Conservation (phyloP, 2,797 vertebrate genomes). For the Periophthalmus magnuspinnatus region DNA sequence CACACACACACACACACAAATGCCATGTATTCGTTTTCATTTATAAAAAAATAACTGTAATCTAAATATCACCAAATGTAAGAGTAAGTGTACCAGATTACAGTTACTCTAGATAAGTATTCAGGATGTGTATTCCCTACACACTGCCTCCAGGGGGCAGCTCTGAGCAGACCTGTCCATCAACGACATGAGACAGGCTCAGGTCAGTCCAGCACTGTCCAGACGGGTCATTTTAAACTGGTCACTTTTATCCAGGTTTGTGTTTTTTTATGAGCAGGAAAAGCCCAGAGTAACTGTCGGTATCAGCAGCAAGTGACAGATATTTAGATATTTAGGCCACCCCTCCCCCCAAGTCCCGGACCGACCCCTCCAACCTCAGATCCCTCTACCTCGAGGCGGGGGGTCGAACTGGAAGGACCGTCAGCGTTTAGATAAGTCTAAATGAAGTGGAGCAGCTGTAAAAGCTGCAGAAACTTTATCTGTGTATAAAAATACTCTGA, state of each 20-base stretch:
- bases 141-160: background rate
- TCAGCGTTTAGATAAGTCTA: background rate
- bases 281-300: background rate
- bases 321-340: constrained; percentile 9
- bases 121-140: too few species aligned
- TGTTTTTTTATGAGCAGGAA: background rate
- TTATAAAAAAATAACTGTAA: too few species aligned
- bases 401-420: too few species aligned
- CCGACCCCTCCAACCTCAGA: too few species aligned
- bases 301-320: background rate
- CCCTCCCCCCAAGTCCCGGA: background rate
- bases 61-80: too few species aligned
- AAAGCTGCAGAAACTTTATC: constrained; percentile 5
- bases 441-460: background rate
- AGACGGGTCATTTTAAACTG: background rate
- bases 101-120: too few species aligned
- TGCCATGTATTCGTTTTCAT: too few species aligned
- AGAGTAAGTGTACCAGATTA: too few species aligned
- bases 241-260: background rate
- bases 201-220: background rate
- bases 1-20: too few species aligned
- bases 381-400: too few species aligned
- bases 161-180: background rate
- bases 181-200: background rate
- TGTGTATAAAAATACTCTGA: constrained; percentile 2